Percentiles rank a stretch among this genome's conserved stretches.
These are phyloP conservation scores for Melanostoma mellinum DNA, from an alignment of 2,888 invertebrate species.

Conservation along the genomic window DNA sequence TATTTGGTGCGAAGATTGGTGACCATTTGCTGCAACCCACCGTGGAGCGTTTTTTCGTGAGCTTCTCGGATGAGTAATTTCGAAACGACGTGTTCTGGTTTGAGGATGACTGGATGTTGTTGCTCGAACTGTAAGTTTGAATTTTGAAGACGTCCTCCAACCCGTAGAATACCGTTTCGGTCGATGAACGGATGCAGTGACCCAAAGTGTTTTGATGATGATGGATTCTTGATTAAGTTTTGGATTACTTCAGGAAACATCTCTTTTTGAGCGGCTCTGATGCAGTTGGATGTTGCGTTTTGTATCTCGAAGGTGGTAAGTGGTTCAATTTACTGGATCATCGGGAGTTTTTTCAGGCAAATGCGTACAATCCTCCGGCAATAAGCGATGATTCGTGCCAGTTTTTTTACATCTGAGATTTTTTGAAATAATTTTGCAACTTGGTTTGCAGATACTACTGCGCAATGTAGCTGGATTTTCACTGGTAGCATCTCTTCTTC, in stretches of 20 bases:
- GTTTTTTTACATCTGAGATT: constrained; percentile 3
- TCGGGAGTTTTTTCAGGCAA: not conserved
- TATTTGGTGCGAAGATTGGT: constrained; percentile 1
- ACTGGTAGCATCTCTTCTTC: constrained; percentile 15
- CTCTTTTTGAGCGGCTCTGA: constrained; percentile 13
- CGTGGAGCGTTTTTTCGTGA: constrained; percentile 24
- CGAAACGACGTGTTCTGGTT: constrained; percentile 20
- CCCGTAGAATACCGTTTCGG: not conserved
- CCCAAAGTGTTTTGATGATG: constrained; percentile 16
- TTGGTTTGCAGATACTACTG: not conserved
- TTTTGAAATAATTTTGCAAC: constrained; percentile 2
- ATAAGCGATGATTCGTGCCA: constrained; percentile 8
- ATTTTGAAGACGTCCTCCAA: constrained; percentile 8
- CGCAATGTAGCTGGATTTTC: constrained; percentile 8
- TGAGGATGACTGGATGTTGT: constrained; percentile 33
- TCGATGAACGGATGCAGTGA: constrained; percentile 34
- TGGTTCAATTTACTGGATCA: not conserved
- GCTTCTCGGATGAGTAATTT: constrained; percentile 19
- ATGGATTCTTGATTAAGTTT: not conserved
- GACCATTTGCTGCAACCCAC: not conserved
- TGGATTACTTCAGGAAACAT: constrained; percentile 18
- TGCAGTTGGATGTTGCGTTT: not conserved
- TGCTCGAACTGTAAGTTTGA: constrained; percentile 25
- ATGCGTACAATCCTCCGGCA: not conserved
- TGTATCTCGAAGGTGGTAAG: too few species aligned